phyloP scores from a whole-genome alignment of 2,888 invertebrate species.

The Tinea pellionella region DNA sequence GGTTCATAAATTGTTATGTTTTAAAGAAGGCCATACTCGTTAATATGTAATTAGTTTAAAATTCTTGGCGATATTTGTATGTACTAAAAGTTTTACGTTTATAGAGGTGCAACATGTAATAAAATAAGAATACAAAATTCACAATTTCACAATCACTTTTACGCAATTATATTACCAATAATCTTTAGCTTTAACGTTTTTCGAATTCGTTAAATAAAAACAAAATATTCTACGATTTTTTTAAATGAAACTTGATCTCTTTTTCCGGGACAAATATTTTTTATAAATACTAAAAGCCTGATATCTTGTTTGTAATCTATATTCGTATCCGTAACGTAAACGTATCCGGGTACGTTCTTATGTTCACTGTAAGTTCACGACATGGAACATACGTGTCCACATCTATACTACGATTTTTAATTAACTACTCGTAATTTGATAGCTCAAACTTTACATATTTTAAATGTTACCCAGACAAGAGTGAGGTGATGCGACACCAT shows the following conservation, averaged over 20 bases:
- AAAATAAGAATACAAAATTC: not conserved
- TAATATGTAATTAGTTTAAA: constrained; percentile 2
- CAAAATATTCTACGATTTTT: not conserved
- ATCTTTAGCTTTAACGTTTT: not conserved
- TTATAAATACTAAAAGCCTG: not conserved
- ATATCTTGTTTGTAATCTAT: not conserved
- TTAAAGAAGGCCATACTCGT: not conserved
- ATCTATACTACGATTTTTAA: no score
- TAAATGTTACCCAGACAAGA: no score
- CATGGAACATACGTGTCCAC: no score
- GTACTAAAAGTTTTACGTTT: constrained; percentile 2
- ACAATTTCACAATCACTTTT: not conserved
- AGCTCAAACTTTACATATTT: no score
- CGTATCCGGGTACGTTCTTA: not conserved
- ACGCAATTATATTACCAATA: not conserved
- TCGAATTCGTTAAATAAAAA: not conserved
- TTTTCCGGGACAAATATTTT: not conserved
- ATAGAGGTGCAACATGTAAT: not conserved
- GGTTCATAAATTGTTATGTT: not conserved
- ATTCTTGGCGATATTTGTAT: not conserved
- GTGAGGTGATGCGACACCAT: no score
- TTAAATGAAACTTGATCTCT: not conserved
- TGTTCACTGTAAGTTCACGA: not conserved
- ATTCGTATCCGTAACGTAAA: not conserved
- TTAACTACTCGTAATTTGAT: no score